Evolutionary conservation across 2,888 invertebrate species (phyloP).

Genomic region (Incurvaria masculella): DNA sequence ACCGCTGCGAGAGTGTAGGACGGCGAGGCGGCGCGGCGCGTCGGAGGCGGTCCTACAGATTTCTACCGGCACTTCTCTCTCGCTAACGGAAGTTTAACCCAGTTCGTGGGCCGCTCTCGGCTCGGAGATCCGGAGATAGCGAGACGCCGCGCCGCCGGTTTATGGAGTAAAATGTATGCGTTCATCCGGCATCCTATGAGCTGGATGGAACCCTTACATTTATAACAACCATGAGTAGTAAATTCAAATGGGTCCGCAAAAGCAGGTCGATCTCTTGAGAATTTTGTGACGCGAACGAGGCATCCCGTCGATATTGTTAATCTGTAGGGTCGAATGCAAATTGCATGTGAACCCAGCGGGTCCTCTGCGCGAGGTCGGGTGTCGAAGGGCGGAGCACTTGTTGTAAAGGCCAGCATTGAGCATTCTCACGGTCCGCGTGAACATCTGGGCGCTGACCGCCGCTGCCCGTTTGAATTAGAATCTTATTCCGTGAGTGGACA

Average conservation of each 20-base stretch:
- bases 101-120: constrained; percentile 4
- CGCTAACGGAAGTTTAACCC: constrained; percentile 22
- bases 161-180: not conserved
- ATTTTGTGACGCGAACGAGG: too few species aligned
- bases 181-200: not conserved
- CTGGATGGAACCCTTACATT: too few species aligned
- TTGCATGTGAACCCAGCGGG: too few species aligned
- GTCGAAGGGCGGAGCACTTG: not conserved
- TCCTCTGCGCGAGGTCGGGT: not conserved
- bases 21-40: not conserved
- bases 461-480: not conserved
- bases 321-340: too few species aligned
- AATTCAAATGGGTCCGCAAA: too few species aligned
- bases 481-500: not conserved
- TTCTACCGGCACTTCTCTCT: constrained; percentile 10
- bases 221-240: too few species aligned
- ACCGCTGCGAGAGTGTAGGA: not conserved
- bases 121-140: not conserved
- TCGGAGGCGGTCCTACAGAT: not conserved
- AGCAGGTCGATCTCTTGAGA: too few species aligned
- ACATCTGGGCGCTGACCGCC: not conserved
- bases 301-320: too few species aligned
- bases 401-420: not conserved
- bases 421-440: not conserved
- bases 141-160: not conserved